Evolutionary conservation across 2,113 vertebrate species (phyloP).

Genomic region (Callaeas wilsoni): DNA sequence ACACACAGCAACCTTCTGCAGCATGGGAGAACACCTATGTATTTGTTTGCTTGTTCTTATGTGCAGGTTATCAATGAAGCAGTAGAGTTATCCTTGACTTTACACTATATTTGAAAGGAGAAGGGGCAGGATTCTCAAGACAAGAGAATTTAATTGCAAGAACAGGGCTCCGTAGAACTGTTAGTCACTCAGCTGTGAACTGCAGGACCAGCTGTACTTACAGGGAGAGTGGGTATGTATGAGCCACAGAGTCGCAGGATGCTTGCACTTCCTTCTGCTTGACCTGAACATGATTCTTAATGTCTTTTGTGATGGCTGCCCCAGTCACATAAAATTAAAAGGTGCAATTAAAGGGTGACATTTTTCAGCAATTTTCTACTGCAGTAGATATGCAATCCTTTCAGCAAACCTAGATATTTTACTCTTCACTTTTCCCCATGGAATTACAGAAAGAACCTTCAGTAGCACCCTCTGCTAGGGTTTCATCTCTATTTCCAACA

Average conservation of each 20-base stretch:
- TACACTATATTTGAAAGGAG: not conserved
- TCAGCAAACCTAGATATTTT: not conserved
- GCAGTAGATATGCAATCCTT: not conserved
- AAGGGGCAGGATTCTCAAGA: not conserved
- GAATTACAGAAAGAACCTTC: not conserved
- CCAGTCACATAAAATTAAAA: not conserved
- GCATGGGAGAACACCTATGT: not conserved
- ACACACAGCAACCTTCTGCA: not conserved
- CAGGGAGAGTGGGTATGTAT: fast-evolving
- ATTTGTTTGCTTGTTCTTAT: not conserved
- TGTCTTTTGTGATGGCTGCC: fast-evolving
- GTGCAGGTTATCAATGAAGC: not conserved
- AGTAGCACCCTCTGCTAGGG: not conserved
- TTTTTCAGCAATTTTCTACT: not conserved
- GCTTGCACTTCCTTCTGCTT: not conserved
- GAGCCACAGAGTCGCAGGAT: not conserved
- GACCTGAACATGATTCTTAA: not conserved
- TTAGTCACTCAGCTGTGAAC: not conserved
- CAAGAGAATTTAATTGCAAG: not conserved
- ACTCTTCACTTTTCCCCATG: not conserved
- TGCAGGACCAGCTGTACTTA: not conserved
- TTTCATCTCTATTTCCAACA: not conserved
- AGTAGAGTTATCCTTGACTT: not conserved
- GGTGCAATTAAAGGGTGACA: not conserved
- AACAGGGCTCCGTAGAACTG: not conserved